Percentiles rank a stretch among this genome's conserved stretches.
Conservation (phyloP, 2,113 vertebrate species). For the Heptranchias perlo region DNA sequence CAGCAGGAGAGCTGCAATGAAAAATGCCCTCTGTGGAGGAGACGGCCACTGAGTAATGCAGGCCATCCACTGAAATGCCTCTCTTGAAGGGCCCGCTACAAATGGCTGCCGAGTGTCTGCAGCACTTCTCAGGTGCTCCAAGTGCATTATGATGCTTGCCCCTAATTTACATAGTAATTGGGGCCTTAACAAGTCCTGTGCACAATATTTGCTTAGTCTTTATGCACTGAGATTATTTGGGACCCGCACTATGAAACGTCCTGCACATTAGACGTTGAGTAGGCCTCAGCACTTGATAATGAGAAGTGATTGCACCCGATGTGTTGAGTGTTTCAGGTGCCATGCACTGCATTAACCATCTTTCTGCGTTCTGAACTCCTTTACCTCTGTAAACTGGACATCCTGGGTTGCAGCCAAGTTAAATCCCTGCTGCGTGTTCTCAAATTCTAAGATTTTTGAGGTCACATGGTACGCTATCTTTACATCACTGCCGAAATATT, state of each 20-base stretch:
- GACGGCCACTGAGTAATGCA: not conserved
- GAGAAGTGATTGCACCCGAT: not conserved
- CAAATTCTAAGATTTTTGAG: slow-evolving; percentile 69
- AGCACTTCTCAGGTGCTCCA: not conserved
- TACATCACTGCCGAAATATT: slow-evolving; percentile 81
- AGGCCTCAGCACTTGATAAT: not conserved
- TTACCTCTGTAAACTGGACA: slow-evolving; percentile 87
- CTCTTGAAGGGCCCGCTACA: not conserved
- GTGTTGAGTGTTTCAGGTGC: not conserved
- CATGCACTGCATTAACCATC: not conserved
- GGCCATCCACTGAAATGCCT: not conserved
- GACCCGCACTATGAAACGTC: not conserved
- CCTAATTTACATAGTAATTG: not conserved
- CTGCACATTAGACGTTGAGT: not conserved
- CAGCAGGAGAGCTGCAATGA: not conserved
- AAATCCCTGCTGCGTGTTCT: slow-evolving; percentile 80
- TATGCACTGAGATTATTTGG: not conserved
- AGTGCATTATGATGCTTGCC: not conserved
- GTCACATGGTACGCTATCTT: slow-evolving; percentile 76
- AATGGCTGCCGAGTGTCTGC: not conserved
- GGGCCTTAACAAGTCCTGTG: not conserved
- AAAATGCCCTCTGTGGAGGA: not conserved
- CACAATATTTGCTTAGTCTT: not conserved
- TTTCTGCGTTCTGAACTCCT: not conserved
- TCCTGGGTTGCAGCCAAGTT: slow-evolving; percentile 84